Base-by-base conservation (phyloP, 2,888 invertebrate species). In the Taphrorychus bicolor region DNA sequence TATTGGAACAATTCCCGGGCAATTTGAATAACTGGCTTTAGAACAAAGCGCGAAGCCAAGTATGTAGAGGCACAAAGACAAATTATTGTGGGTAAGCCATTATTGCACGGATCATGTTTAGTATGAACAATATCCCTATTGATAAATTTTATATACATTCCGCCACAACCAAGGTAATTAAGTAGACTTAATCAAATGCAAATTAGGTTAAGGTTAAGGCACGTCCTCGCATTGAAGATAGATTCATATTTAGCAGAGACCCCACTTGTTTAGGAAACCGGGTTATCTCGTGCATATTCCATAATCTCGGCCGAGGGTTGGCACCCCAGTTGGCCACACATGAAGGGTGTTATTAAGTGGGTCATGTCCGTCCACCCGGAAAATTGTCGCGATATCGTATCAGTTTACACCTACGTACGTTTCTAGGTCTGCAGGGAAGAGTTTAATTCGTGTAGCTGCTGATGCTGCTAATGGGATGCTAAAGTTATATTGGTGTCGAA, bases 341-440 rank as follows among this genome's bases (percentile, higher is more conserved):
- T 52, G 42, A 41, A 21, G 62, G 56, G 16, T 11, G 19, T 17
- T 45, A 59, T 19, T 32, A 62, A 62, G 56, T 56, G 32, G 62
- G 62, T 62, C 56, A 62, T 19, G 56, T 24, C 17, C 48, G 32
- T 5, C 62, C 56, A 48, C 45, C 48, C 19, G 62, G 52, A 48
- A 62, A 62, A 62, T 62, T 19, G 32, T 48, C 48, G 9, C 19
- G 62, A 56, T 62, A 62, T 19, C 62, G n/a, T 62, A 62, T 62
- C 54, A 56, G 62, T 62, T 48, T 62, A 62, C 62, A 62, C 56
- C 56, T 62, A 62, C 24, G 21, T 62, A 62, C 62, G 56, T 56
- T 54, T 56, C 48, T 32, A 54, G 62, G 53, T 54, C 24, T 56
- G 32, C 9, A 32, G 1, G n/a, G n/a, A n/a, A n/a, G n/a, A n/a